Base-by-base conservation (phyloP, 2,888 invertebrate genomes). In the Dicranocentrus wangi region DNA sequence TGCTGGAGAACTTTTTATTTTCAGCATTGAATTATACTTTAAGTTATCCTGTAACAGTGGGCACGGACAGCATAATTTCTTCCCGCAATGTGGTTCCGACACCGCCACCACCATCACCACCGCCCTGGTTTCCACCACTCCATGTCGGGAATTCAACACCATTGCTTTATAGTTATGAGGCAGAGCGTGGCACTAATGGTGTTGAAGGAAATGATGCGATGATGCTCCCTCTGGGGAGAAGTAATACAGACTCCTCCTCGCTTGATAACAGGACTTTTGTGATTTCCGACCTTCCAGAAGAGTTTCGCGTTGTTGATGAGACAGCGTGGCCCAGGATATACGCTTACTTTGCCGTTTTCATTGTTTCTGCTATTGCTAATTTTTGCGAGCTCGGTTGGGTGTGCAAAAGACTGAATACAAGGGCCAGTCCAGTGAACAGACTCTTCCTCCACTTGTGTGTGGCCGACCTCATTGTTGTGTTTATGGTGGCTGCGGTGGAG, bases 371-470 rank as follows among this genome's bases (percentile, higher is more conserved):
- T 13, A 42, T 82, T 8, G 84, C 80, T 17, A 84, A 84, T 70
- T 70, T 84, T 32, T 68, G 65, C 42, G 84, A 82, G 47, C 61
- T 82, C 69, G 39, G 77, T 28, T 82, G 75, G 58, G 70, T 82
- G 21, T 65, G 77, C 27, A 39, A 63, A 32, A 66, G 79, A 66
- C 60, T 84, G 60, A 66, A 69, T 32, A 68, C 60, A 17, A 63
- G 84, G 43, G 55, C 77, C 13, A 78, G 73, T 60, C 82, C 84
- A 15, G 78, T 84, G 60, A 81, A 83, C 43, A 82, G 79, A 47
- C 71, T 84, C 15, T 69, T 84, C 23, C 68, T 84, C 8, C 84
- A 84, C 60, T 65, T 84, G 23, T 80, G 80, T 51, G 82, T 84
- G 55, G 82, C 81, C 2, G 82, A 81, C 27, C 19, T 76, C 17